Evolutionary conservation across 2,888 invertebrate species (phyloP), one percentile per base, ranked within the genome.

Genomic region (Antitype chi): DNA sequence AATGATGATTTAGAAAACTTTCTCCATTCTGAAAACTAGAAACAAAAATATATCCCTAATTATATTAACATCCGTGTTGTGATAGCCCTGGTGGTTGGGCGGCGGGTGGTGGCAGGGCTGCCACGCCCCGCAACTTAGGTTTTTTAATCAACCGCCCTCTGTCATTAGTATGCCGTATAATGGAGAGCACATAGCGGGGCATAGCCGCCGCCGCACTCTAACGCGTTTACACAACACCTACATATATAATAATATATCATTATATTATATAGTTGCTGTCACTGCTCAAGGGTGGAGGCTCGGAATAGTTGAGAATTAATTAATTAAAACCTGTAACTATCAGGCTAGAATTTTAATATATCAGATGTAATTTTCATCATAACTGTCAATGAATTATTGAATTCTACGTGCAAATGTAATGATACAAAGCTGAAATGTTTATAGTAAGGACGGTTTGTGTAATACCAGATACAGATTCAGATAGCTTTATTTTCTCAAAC

Each of bases 81-180:
- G 80, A 59, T 88, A 90, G 78, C 91, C 90, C 91, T 89, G 80
- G 43, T 70, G 69, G 74, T n/a, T 9, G 76, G 86, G 85, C 80
- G 85, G 86, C 85, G 87, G 86, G 86, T 82, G 88, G 86, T 78
- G 82, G 86, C 73, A 90, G 91, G 90, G 90, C 86, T 85, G 92
- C 91, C 92, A 88, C 94, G 93, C 94, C 94, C 93, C 91, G 86
- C 92, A 91, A 93, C 94, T 94, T 94, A 94, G 93, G 94, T 94
- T 95, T 95, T 95, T 96, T 96, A 96, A 96, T 96, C 96, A 96
- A 94, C 93, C 94, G 94, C 94, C 94, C 93, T 92, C 92, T 94
- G 94, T 95, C 95, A 96, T 96, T 96, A 96, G 95, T 95, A 94
- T 93, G 90, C 94, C 87, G 95, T 90, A 94, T 95, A 95, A 95